phyloP scores from a whole-genome alignment of 2,888 invertebrate species.

The Pseudolycoriella hygida region DNA sequence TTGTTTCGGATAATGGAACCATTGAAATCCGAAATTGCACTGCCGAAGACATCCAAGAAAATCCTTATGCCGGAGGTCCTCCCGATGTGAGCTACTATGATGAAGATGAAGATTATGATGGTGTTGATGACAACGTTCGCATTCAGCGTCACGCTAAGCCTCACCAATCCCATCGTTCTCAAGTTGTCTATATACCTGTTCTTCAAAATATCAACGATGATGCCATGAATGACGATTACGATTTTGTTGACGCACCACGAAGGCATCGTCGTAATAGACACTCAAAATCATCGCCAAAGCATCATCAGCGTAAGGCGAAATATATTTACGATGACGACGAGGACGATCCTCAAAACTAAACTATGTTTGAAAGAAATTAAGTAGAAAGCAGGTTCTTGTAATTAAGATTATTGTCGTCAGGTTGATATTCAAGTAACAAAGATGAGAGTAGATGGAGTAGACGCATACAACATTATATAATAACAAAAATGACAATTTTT shows the following conservation, averaged over 20 bases:
- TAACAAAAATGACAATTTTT: too few relatives aligned
- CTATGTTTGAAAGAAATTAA: too few relatives aligned
- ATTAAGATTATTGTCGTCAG: too few relatives aligned
- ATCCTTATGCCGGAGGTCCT: slow-evolving; percentile 10
- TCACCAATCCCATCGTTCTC: not conserved
- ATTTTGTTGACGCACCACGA: not conserved
- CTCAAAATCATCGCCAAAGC: not conserved
- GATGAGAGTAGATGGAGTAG: too few relatives aligned
- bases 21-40: slow-evolving; percentile 10
- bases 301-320: not conserved
- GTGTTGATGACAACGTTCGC: too few relatives aligned
- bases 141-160: not conserved
- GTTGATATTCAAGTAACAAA: too few relatives aligned
- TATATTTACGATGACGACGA: not conserved
- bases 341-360: too few relatives aligned
- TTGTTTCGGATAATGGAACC: slow-evolving; percentile 10
- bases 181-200: not conserved
- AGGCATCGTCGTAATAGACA: not conserved
- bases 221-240: not conserved
- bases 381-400: too few relatives aligned
- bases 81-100: not conserved
- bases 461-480: too few relatives aligned
- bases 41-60: slow-evolving; percentile 6
- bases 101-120: not conserved
- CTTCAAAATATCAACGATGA: not conserved